Evolutionary conservation across 2,797 vertebrate genomes (phyloP).

Genomic region (Naso thynnoides): DNA sequence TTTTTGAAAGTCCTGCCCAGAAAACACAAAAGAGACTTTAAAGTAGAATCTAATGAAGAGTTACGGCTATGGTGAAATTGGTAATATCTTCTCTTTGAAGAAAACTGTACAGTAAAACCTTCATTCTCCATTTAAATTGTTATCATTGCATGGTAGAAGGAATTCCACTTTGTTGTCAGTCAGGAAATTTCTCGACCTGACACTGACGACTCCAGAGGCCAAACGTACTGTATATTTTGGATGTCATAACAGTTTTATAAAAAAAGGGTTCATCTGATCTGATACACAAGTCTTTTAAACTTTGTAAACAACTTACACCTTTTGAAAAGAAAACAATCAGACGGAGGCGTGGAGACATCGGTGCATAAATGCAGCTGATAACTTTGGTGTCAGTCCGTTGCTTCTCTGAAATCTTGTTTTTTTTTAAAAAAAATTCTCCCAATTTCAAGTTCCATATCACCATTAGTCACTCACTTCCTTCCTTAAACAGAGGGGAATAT

Average conservation of each 20-base stretch:
- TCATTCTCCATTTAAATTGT: neutral
- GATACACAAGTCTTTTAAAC: neutral
- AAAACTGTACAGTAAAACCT: too few relatives aligned
- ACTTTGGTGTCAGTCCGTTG: neutral
- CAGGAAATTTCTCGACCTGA: neutral
- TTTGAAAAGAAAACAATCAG: neutral
- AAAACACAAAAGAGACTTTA: neutral
- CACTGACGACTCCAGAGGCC: neutral
- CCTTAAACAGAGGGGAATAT: neutral
- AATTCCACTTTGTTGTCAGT: neutral
- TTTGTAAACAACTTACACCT: neutral
- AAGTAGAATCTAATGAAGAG: neutral
- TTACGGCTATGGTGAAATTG: neutral
- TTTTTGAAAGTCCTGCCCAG: neutral
- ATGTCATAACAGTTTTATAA: constrained; percentile 12
- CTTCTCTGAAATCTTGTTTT: neutral
- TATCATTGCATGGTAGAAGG: neutral
- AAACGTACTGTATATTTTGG: neutral
- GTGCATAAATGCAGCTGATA: neutral
- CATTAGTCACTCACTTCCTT: neutral
- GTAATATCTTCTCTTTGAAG: neutral
- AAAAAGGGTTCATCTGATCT: neutral
- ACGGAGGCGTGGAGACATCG: neutral
- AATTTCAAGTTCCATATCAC: neutral
- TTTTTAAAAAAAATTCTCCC: neutral